Conservation (phyloP, 2,113 vertebrate genomes). For the Caloenas nicobarica region DNA sequence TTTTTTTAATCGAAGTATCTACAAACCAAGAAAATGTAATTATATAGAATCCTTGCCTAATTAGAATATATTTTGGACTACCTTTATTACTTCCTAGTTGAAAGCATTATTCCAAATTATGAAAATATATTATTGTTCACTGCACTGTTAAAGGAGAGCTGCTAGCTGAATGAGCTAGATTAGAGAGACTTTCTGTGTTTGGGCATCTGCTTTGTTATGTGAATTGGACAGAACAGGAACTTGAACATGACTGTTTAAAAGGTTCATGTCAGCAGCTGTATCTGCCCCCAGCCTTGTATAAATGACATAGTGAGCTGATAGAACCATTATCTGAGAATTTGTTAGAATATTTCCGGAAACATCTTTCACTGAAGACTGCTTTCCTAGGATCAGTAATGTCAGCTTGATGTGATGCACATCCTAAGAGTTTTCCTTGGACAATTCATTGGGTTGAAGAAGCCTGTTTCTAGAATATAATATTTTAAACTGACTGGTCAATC, state of each 20-base stretch:
- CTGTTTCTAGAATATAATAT: not conserved
- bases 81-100: not conserved
- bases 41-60: not conserved
- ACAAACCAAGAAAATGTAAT: constrained; percentile 1
- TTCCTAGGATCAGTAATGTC: not conserved
- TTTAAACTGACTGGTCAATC: not conserved
- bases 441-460: not conserved
- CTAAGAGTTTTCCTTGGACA: not conserved
- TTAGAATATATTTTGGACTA: not conserved
- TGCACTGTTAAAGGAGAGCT: not conserved
- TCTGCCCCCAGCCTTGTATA: not conserved
- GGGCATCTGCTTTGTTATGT: not conserved
- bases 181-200: not conserved
- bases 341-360: not conserved
- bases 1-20: not conserved
- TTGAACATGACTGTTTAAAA: not conserved
- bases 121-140: not conserved
- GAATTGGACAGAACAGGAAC: not conserved
- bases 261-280: not conserved
- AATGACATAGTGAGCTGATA: not conserved
- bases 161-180: not conserved
- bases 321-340: not conserved
- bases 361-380: not conserved
- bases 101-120: constrained; percentile 23
- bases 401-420: not conserved